A percentile compares a stretch with the other conserved stretches of the same genome.
These are phyloP conservation scores for Oscheius sp. DNA, from an alignment of 1,140 invertebrate genomes.

Conservation along the genomic window DNA sequence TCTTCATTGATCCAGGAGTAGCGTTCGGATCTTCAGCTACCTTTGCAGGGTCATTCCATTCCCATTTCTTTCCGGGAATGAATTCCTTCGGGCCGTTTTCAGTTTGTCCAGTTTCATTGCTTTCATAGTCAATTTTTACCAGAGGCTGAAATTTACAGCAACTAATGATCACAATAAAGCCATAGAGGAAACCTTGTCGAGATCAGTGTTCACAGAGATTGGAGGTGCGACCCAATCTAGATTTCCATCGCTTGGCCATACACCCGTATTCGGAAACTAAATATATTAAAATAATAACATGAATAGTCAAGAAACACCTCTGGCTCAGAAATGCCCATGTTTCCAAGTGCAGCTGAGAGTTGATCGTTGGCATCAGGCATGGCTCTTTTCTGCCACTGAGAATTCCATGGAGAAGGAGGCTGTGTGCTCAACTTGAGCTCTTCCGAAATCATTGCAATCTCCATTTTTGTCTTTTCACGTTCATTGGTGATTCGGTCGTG, in stretches of 20 bases:
- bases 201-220: constrained; percentile 1
- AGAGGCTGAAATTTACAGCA: neutral
- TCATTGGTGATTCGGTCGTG: neutral
- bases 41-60: constrained; percentile 46
- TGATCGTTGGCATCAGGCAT: neutral
- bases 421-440: neutral
- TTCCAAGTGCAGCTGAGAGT: neutral
- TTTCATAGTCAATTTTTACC: neutral
- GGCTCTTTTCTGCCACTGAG: neutral
- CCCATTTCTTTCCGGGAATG: constrained; percentile 48
- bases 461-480: neutral
- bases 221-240: neutral
- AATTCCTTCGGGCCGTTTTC: constrained; percentile 44
- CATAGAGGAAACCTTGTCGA: neutral
- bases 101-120: neutral
- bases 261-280: neutral
- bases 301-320: neutral
- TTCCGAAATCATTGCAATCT: neutral
- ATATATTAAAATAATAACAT: neutral
- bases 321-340: neutral
- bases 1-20: constrained; percentile 43
- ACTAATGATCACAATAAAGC: no score
- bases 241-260: neutral
- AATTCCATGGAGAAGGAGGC: neutral
- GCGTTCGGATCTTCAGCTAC: constrained; percentile 47